Conservation (phyloP, 1,140 invertebrate species). For the Caligus rogercresseyi region DNA sequence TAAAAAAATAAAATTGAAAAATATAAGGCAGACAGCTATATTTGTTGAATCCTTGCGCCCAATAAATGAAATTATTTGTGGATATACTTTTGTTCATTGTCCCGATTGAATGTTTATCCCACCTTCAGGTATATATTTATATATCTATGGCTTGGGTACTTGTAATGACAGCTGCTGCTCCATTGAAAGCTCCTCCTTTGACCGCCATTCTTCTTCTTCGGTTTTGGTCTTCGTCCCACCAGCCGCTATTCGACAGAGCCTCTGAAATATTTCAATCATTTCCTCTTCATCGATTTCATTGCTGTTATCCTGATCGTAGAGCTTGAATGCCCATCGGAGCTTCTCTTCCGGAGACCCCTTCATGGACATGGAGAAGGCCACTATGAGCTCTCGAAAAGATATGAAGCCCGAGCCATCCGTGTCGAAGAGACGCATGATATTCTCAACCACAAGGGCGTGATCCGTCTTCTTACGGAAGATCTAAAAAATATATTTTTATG, state of each 20-base stretch:
- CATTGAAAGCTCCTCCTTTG: too few relatives aligned
- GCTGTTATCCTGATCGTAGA: slow-evolving; percentile 6
- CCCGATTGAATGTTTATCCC: too few relatives aligned
- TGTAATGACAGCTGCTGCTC: too few relatives aligned
- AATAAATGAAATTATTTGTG: too few relatives aligned
- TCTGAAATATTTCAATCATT: background rate
- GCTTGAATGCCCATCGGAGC: background rate
- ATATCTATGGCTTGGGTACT: too few relatives aligned
- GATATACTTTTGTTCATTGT: too few relatives aligned
- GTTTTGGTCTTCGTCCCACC: background rate
- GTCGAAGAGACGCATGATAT: background rate
- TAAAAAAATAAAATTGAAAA: too few relatives aligned
- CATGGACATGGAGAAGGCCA: background rate
- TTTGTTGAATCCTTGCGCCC: too few relatives aligned
- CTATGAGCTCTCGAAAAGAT: background rate
- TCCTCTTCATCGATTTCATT: background rate
- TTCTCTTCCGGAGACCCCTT: background rate
- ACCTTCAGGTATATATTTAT: too few relatives aligned
- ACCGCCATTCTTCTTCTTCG: too few relatives aligned
- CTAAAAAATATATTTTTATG: background rate
- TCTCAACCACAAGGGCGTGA: background rate
- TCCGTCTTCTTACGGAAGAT: background rate
- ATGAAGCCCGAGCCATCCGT: background rate
- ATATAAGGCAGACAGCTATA: too few relatives aligned
- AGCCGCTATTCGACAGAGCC: background rate